These are phyloP conservation scores for Cygnus buccinator DNA, from an alignment of 2,113 vertebrate genomes.

Conservation along the genomic window DNA sequence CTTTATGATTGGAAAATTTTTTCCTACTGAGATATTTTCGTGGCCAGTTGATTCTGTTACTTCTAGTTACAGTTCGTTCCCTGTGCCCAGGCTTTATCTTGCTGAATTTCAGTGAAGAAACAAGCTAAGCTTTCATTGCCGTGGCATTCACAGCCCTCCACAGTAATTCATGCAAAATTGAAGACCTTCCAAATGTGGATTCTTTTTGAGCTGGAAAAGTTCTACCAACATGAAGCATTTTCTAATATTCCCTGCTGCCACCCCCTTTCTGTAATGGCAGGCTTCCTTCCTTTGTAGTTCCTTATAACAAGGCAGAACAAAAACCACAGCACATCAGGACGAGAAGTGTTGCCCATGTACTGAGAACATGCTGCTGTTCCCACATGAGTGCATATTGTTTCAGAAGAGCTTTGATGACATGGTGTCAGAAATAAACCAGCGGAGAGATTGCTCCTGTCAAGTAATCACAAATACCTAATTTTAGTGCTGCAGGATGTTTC, in stretches of 20 bases:
- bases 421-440: conserved; percentile 51
- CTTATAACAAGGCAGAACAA: background rate
- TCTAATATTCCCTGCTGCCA: background rate
- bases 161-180: conserved; percentile 18
- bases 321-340: background rate
- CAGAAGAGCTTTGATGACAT: conserved; percentile 41
- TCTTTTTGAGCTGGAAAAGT: background rate
- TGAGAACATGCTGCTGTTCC: conserved; percentile 8
- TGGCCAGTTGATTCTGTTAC: background rate
- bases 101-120: background rate
- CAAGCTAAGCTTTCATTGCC: background rate
- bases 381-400: conserved; percentile 13
- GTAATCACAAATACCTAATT: conserved; percentile 25
- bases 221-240: background rate
- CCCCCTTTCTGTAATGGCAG: background rate
- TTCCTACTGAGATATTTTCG: background rate
- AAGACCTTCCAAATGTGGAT: conserved; percentile 3
- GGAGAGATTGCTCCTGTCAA: conserved; percentile 25
- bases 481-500: background rate
- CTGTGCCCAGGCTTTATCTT: background rate
- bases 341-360: background rate
- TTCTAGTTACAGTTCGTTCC: background rate
- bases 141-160: background rate
- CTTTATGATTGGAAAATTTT: background rate
- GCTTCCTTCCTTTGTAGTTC: background rate